These are phyloP conservation scores for Glyptemys insculpta DNA, from an alignment of 2,797 vertebrate species.

Conservation along the genomic window DNA sequence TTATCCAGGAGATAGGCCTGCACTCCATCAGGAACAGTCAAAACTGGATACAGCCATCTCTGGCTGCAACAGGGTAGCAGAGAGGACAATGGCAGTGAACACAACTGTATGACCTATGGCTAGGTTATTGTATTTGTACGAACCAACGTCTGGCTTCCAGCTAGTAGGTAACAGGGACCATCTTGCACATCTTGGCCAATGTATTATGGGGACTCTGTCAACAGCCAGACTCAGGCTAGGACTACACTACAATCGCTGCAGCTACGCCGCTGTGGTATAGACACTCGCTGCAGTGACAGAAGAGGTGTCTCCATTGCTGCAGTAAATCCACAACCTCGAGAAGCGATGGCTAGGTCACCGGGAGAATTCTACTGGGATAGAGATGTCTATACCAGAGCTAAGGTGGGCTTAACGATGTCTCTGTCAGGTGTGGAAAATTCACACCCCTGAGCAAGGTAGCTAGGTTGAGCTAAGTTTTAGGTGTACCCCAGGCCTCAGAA, in stretches of 20 bases:
- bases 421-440: background rate
- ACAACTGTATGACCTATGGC: background rate
- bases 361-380: background rate
- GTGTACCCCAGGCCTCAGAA: background rate
- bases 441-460: background rate
- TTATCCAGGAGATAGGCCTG: background rate
- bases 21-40: background rate
- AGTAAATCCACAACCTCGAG: background rate
- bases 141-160: constrained; percentile 5
- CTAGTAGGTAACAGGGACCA: background rate
- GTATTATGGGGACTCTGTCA: constrained; percentile 30
- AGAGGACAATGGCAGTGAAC: background rate
- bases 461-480: background rate
- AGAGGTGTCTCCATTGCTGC: background rate
- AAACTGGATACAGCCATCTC: background rate
- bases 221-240: background rate
- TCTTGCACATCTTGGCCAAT: constrained; percentile 23
- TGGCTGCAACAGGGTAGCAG: background rate
- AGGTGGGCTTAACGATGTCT: background rate
- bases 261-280: background rate
- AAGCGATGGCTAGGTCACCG: background rate
- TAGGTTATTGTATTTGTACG: background rate
- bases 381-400: background rate
- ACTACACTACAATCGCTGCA: background rate
- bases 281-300: background rate